Conservation (phyloP, 2,113 vertebrate species). For the Edolisoma coerulescens region DNA sequence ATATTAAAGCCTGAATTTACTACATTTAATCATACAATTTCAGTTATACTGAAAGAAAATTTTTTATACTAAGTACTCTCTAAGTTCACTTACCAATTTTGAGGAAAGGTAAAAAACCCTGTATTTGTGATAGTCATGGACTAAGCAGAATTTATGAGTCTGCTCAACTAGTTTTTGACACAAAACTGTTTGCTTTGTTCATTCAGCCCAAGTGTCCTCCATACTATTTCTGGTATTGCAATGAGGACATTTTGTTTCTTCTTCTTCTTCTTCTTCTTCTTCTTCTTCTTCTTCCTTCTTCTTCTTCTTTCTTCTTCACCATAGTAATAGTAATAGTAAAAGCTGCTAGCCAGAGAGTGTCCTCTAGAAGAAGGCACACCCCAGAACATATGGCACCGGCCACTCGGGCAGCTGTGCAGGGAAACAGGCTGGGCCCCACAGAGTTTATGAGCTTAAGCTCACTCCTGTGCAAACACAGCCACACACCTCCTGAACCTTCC, state of each 20-base stretch:
- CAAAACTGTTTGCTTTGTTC: background rate
- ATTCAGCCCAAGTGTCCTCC: background rate
- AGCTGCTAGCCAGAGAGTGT: background rate
- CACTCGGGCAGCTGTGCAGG: background rate
- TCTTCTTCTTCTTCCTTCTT: background rate
- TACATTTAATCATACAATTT: background rate
- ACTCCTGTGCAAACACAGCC: background rate
- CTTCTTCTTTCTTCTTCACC: too few relatives aligned
- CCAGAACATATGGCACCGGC: fast-evolving
- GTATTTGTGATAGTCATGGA: background rate
- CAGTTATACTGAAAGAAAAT: background rate
- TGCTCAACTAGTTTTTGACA: background rate
- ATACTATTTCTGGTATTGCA: background rate
- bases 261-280: background rate
- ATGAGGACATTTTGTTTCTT: background rate
- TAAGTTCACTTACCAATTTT: background rate
- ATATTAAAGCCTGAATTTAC: background rate
- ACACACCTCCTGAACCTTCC: background rate
- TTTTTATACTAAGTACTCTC: background rate
- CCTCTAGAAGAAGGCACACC: background rate
- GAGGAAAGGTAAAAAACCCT: background rate
- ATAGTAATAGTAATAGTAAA: fast-evolving
- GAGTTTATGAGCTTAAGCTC: background rate
- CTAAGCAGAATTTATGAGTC: background rate
- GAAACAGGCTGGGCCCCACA: background rate